phyloP scores from a whole-genome alignment of 2,113 vertebrate species.

The Myocastor coypus region DNA sequence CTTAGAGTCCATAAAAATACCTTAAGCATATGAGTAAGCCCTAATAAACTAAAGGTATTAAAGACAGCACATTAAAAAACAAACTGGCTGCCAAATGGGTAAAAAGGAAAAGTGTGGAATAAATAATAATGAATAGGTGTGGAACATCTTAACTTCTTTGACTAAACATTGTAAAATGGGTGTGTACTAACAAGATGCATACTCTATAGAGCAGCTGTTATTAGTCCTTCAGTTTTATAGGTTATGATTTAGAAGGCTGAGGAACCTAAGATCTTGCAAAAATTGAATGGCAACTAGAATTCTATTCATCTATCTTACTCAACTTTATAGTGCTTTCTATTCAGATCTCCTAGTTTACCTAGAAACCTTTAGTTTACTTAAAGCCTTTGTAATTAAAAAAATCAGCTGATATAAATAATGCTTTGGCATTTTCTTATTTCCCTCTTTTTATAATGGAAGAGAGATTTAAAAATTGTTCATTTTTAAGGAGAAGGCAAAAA shows the following conservation, averaged over 20 bases:
- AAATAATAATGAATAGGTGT: slow-evolving; percentile 1
- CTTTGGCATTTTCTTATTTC: not conserved
- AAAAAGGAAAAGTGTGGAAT: not conserved
- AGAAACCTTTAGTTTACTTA: not conserved
- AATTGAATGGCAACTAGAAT: not conserved
- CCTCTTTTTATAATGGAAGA: not conserved
- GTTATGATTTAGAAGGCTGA: not conserved
- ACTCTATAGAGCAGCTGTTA: not conserved
- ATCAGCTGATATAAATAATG: not conserved
- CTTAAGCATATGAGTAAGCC: not conserved
- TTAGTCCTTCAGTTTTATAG: not conserved
- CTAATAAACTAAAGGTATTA: not conserved
- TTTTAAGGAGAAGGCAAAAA: not conserved
- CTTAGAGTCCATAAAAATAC: not conserved
- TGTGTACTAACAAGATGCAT: not conserved
- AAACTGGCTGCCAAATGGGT: not conserved
- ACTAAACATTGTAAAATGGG: not conserved
- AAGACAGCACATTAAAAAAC: not conserved
- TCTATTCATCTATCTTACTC: not conserved
- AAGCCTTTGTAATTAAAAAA: slow-evolving; percentile 10
- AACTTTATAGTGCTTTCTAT: not conserved
- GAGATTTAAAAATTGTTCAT: not conserved
- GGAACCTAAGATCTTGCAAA: not conserved
- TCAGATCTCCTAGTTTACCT: not conserved
- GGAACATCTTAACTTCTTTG: not conserved